These are phyloP conservation scores for Petrocephalus microphthalmus DNA, from an alignment of 2,113 vertebrate species.

Conservation along the genomic window DNA sequence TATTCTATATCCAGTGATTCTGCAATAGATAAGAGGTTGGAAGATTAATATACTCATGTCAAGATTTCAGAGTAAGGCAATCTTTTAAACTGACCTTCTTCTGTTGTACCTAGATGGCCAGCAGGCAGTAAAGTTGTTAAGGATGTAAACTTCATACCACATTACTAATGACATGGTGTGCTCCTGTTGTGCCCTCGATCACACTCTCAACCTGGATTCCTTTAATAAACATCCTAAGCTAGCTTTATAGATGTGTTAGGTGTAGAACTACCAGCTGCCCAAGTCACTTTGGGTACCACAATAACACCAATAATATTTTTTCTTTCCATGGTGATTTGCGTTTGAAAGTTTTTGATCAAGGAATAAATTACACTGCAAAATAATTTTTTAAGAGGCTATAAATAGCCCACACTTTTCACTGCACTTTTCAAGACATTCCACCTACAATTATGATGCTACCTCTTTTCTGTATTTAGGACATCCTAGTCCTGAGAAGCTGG, in stretches of 20 bases:
- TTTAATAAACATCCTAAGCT: background rate
- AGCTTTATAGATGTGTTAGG: background rate
- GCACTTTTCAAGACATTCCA: background rate
- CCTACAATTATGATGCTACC: background rate
- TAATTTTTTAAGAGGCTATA: background rate
- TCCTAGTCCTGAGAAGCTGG: background rate
- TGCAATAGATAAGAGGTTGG: background rate
- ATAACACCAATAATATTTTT: background rate
- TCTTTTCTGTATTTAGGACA: background rate
- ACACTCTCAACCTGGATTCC: background rate
- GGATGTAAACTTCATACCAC: background rate
- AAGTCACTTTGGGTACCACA: background rate
- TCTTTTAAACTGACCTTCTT: constrained; percentile 1
- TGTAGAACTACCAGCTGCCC: background rate
- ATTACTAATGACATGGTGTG: background rate
- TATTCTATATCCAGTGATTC: background rate
- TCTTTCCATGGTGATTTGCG: background rate
- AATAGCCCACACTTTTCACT: background rate
- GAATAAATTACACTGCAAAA: background rate
- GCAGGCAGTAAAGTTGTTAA: background rate
- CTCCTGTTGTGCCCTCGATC: background rate
- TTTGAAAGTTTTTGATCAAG: background rate
- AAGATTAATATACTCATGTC: background rate
- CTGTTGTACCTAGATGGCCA: background rate
- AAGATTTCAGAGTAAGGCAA: background rate